Base-by-base conservation (phyloP, 2,888 invertebrate species). In the Mellilla xanthometata region DNA sequence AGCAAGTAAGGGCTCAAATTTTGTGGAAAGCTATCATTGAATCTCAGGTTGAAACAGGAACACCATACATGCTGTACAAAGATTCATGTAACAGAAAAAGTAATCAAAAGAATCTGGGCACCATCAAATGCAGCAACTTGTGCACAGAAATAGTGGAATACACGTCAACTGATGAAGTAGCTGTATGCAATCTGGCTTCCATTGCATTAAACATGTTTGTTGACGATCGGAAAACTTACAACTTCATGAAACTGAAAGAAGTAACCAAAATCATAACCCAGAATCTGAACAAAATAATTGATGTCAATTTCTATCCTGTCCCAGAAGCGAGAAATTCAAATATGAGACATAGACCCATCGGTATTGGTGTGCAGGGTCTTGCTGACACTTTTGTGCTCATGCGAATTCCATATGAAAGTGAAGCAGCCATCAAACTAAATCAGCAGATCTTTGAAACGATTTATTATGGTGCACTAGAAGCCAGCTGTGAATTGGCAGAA, bases 141-240 rank as follows among this genome's bases (percentile, higher is more conserved):
- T 99, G 99, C 76, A 99, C 99, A 0, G 99, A 99, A 92, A 97
- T 99, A 59, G 93, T 99, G 0, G 96, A 99, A 77, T 99, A 98
- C 79, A 97, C 96, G 2, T 92, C 96, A 8, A 84, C 93, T 1
- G 97, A 98, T 81, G 99, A 99, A 91, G 93, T 98, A 22, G 99
- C 99, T 3, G 99, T 99, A 0, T 99, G 99, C 79, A 99, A 99
- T 88, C 91, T 99, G 69, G 99, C 99, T 0, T 99, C 99, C 0
- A 94, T 99, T 63, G 99, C 99, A 1, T 91, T 99, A 2, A 98
- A 98, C 78, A 96, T 96, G 94, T 99, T 95, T 87, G 96, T 99
- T 0, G 93, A 92, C 65, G 79, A 92, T 0, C 93, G 95, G 46
- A 94, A 93, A 72, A 93, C 92, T 0, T 99, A 93, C 68, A 97